phyloP scores from a whole-genome alignment of 2,797 vertebrate genomes.

The Cuniculus paca region DNA sequence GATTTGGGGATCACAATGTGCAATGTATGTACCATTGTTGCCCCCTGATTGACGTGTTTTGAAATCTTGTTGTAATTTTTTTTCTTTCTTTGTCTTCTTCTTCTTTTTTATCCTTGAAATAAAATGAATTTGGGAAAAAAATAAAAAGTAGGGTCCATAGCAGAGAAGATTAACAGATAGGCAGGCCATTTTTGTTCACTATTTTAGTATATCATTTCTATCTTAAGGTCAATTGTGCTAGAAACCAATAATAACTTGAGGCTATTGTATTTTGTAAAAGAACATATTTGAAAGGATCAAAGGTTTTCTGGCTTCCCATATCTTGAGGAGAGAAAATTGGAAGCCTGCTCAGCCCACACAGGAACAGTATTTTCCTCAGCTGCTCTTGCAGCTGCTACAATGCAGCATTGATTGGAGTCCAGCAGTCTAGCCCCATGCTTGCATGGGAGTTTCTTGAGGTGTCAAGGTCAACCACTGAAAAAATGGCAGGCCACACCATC shows the following conservation, averaged over 20 bases:
- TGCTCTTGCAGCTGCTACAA: constrained; percentile 52
- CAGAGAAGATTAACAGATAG: background rate
- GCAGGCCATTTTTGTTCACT: background rate
- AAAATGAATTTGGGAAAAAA: no score
- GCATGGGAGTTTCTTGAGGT: background rate
- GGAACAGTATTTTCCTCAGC: constrained; percentile 68
- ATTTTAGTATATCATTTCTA: background rate
- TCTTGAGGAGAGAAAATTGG: constrained; percentile 64
- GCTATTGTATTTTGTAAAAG: constrained; percentile 54
- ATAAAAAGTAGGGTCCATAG: no score
- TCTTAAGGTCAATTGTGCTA: constrained; percentile 28
- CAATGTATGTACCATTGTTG: no score
- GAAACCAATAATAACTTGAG: constrained; percentile 53
- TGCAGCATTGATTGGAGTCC: constrained; percentile 17
- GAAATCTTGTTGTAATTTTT: no score
- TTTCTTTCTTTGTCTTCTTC: no score
- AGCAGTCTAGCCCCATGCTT: background rate
- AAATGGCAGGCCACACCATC: background rate
- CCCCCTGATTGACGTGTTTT: no score
- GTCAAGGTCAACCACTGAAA: background rate
- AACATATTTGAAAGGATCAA: constrained; percentile 47
- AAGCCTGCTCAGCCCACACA: constrained; percentile 46
- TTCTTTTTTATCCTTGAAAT: no score
- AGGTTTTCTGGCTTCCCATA: background rate
- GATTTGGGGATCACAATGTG: no score